Conservation (phyloP, 1,140 invertebrate species). For the Trichoplusia ni region DNA sequence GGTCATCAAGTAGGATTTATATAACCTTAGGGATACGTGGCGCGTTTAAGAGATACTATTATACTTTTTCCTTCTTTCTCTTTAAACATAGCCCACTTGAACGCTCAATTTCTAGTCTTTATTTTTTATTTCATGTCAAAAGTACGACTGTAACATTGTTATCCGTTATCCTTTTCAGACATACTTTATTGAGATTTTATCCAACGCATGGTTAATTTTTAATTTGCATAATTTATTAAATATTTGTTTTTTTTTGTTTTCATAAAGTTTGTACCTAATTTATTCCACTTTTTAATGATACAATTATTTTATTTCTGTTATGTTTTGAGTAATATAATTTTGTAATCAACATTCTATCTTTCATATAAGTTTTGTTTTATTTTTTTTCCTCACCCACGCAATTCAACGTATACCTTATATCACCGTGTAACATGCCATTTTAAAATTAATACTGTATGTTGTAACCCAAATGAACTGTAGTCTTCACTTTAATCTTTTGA, state of each 20-base stretch:
- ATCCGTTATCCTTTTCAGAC: neutral
- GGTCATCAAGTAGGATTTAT: slow-evolving; percentile 9
- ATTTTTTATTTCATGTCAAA: slow-evolving; percentile 37
- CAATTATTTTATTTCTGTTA: slow-evolving; percentile 24
- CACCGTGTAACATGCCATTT: neutral
- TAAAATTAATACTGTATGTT: neutral
- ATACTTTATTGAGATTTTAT: neutral
- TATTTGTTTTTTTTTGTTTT: slow-evolving; percentile 10
- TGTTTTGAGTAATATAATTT: slow-evolving; percentile 21
- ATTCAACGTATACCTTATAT: neutral
- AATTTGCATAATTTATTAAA: slow-evolving; percentile 6
- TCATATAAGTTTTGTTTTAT: slow-evolving; percentile 12
- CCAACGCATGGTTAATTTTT: neutral
- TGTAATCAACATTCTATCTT: slow-evolving; percentile 22
- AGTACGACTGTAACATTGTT: neutral
- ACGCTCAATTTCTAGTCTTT: slow-evolving; percentile 63
- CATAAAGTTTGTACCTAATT: neutral
- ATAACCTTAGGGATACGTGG: slow-evolving; percentile 34
- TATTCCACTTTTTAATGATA: slow-evolving; percentile 5
- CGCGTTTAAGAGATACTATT: slow-evolving; percentile 38
- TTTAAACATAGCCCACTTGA: slow-evolving; percentile 43
- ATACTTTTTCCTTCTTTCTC: slow-evolving; percentile 31
- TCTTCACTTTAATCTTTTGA: neutral
- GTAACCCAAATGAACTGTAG: neutral
- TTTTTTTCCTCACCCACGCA: neutral